phyloP scores from a whole-genome alignment of 2,113 vertebrate genomes.

The Bostrychus sinensis region DNA sequence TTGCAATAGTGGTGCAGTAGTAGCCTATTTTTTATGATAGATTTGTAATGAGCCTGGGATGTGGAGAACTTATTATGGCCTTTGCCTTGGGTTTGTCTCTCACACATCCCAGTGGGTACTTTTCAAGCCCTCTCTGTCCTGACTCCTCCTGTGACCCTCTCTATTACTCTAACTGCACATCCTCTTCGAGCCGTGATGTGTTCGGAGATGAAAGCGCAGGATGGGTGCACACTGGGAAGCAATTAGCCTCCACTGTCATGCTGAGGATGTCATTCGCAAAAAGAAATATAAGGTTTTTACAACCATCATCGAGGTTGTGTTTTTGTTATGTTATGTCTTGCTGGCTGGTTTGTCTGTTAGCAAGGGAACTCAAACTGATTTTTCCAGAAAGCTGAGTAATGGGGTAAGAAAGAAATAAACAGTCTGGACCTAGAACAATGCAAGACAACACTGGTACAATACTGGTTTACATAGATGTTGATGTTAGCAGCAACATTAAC shows the following conservation, averaged over 20 bases:
- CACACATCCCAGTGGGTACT: not conserved
- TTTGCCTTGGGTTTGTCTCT: not conserved
- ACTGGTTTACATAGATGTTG: not conserved
- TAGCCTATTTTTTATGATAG: not conserved
- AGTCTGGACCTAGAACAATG: no score
- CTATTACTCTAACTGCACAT: slow-evolving; percentile 17
- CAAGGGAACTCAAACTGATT: no score
- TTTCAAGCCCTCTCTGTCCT: slow-evolving; percentile 3
- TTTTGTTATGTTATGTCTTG: no score
- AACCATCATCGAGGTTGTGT: no score
- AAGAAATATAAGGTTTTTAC: no score
- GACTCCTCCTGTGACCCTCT: slow-evolving; percentile 25
- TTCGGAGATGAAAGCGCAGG: slow-evolving; percentile 46
- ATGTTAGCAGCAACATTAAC: not conserved
- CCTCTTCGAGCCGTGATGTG: slow-evolving; percentile 36
- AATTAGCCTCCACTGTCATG: slow-evolving; percentile 59
- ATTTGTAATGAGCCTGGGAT: slow-evolving; percentile 9
- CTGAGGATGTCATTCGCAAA: slow-evolving; percentile 1
- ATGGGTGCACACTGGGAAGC: slow-evolving; percentile 54
- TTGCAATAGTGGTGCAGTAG: slow-evolving; percentile 1
- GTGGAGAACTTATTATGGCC: slow-evolving; percentile 15
- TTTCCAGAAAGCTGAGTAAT: no score
- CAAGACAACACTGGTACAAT: no score
- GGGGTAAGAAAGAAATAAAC: no score
- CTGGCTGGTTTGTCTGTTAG: no score